Evolutionary conservation across 2,797 vertebrate genomes (phyloP).

Genomic region (Sebastes hubbsi): DNA sequence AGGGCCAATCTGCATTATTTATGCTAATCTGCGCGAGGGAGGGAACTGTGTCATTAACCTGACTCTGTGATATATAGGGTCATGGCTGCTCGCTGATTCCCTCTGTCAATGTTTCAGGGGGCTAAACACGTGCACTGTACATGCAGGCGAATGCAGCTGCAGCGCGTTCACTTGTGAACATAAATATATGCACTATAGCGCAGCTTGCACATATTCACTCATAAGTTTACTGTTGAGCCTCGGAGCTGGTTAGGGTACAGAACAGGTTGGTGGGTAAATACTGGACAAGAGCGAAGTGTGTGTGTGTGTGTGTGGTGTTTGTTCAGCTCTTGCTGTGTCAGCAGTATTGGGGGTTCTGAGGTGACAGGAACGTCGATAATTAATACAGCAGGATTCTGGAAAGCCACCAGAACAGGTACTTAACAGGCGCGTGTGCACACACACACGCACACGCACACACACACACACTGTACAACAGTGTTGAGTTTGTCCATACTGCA

Average conservation of each 20-base stretch:
- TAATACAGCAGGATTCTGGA: constrained; percentile 76
- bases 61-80: constrained; percentile 47
- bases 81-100: constrained; percentile 31
- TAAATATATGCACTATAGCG: background rate
- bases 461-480: background rate
- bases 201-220: too few species aligned
- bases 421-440: constrained; percentile 24
- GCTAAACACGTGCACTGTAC: background rate
- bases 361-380: constrained; percentile 79
- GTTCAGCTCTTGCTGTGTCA: constrained; percentile 53
- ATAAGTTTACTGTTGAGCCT: background rate
- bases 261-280: constrained; percentile 30
- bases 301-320: constrained; percentile 17
- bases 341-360: constrained; percentile 60
- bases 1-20: constrained; percentile 60
- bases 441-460: background rate
- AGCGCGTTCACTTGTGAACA: background rate
- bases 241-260: constrained; percentile 29
- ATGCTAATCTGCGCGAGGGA: constrained; percentile 51
- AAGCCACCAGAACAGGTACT: constrained; percentile 65
- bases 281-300: constrained; percentile 28
- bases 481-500: background rate
- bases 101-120: constrained; percentile 20
- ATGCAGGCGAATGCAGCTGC: background rate
- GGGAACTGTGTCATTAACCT: constrained; percentile 56